Evolutionary conservation across 1,140 invertebrate species (phyloP).

Genomic region (Drosophila pseudoobscura): DNA sequence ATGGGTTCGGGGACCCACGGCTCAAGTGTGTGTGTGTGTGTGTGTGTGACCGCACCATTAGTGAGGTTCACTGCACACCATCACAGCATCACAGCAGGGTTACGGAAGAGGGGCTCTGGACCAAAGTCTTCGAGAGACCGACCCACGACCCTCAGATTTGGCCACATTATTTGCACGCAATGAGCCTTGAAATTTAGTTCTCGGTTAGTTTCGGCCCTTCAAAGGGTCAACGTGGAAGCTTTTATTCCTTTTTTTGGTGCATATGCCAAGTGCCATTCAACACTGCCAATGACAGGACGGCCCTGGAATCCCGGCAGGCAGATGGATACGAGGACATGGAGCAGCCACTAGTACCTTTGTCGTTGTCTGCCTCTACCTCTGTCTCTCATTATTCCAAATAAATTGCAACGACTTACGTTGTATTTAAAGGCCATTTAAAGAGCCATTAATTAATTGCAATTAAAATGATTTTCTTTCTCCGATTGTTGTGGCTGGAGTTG

Average conservation of each 20-base stretch:
- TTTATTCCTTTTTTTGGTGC: conserved; percentile 36
- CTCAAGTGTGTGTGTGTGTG: conserved; percentile 11
- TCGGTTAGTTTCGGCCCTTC: conserved; percentile 65
- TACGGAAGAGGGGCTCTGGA: not conserved
- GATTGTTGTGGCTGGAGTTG: not conserved
- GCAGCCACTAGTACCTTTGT: no score
- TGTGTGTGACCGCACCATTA: conserved; percentile 73
- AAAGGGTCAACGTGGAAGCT: conserved; percentile 35
- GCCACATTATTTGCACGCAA: conserved; percentile 80
- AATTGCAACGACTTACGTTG: conserved; percentile 37
- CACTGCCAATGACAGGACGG: conserved; percentile 50
- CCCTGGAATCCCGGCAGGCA: conserved; percentile 15
- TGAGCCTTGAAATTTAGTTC: conserved; percentile 82
- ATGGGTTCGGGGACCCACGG: conserved; percentile 15
- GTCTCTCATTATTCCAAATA: conserved; percentile 37
- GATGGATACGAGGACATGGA: not conserved
- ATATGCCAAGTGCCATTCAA: conserved; percentile 42
- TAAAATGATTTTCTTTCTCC: conserved; percentile 66
- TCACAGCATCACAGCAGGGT: conserved; percentile 4
- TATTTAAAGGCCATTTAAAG: conserved; percentile 55
- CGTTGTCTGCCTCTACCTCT: not conserved
- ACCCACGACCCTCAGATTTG: conserved; percentile 56
- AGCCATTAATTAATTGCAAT: conserved; percentile 79
- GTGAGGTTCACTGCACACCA: conserved; percentile 74
- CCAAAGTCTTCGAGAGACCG: conserved; percentile 29